Percentiles rank a stretch among this genome's conserved stretches.
These are phyloP conservation scores for Arctia plantaginis DNA, from an alignment of 2,888 invertebrate species.

Conservation along the genomic window DNA sequence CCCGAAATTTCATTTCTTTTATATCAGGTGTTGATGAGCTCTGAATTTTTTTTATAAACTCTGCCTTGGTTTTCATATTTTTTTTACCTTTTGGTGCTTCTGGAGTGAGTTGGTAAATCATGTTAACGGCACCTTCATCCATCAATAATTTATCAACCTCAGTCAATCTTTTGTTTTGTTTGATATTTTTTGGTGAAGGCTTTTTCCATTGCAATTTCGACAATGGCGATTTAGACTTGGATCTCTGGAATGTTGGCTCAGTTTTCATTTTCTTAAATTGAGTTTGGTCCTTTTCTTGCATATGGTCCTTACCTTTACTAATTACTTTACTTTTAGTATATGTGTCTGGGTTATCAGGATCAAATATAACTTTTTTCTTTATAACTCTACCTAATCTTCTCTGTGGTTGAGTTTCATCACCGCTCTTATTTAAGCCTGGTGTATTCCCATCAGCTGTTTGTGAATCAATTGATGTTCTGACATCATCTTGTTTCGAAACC, in stretches of 20 bases:
- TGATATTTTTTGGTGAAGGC: conserved; percentile 74
- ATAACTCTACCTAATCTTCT: conserved; percentile 86
- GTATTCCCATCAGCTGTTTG: conserved; percentile 60
- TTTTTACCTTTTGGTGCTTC: conserved; percentile 82
- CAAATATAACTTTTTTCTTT: conserved; percentile 91
- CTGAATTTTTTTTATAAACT: conserved; percentile 88
- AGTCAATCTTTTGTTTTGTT: conserved; percentile 86
- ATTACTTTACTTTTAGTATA: conserved; percentile 76
- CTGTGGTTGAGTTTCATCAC: conserved; percentile 72
- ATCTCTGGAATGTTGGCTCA: conserved; percentile 59
- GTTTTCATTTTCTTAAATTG: conserved; percentile 68
- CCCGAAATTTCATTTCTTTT: conserved; percentile 83
- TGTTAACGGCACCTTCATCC: conserved; percentile 95
- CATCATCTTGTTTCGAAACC: conserved; percentile 53
- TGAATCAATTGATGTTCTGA: conserved; percentile 60
- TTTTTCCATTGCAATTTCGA: conserved; percentile 81
- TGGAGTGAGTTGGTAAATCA: conserved; percentile 92
- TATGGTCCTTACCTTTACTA: conserved; percentile 65
- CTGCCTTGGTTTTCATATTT: conserved; percentile 85
- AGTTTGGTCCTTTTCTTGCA: conserved; percentile 61
- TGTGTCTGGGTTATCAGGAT: conserved; percentile 88
- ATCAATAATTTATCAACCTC: conserved; percentile 92
- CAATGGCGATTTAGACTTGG: conserved; percentile 74
- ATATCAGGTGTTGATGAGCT: conserved; percentile 79
- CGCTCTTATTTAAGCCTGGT: conserved; percentile 59